A percentile compares a stretch with the other conserved stretches of the same genome.
These are phyloP conservation scores for Andrena hattorfiana DNA, from an alignment of 2,888 invertebrate species.

Conservation along the genomic window DNA sequence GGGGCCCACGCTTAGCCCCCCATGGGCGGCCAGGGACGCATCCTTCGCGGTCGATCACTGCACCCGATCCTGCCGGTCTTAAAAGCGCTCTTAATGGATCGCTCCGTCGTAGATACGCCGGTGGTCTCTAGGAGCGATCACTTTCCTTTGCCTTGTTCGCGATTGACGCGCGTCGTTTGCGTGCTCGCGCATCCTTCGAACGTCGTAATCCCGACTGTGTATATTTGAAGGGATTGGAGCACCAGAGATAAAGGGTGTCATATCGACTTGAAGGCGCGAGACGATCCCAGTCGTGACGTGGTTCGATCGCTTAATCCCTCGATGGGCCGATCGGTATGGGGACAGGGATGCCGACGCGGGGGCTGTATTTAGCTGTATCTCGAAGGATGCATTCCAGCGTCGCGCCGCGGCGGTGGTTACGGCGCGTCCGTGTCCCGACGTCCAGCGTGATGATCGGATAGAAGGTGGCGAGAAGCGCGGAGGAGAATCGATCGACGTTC, in stretches of 20 bases:
- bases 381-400: not conserved
- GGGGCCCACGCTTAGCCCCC: constrained; percentile 77
- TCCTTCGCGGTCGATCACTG: constrained; percentile 46
- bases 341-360: constrained; percentile 60
- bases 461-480: constrained; percentile 73
- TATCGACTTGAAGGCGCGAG: no score
- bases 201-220: no score
- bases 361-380: constrained; percentile 73
- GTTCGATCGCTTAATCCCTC: constrained; percentile 78
- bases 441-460: constrained; percentile 78
- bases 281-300: not conserved
- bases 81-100: constrained; percentile 50
- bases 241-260: no score
- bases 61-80: constrained; percentile 27
- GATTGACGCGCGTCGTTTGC: not conserved
- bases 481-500: constrained; percentile 63
- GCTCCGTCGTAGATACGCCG: constrained; percentile 7
- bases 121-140: constrained; percentile 22
- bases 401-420: constrained; percentile 9
- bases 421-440: constrained; percentile 35
- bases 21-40: constrained; percentile 72
- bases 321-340: constrained; percentile 72
- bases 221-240: no score
- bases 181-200: no score
- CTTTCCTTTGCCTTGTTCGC: not conserved